These are phyloP conservation scores for Cancer borealis DNA, from an alignment of 2,888 invertebrate genomes.

Conservation along the genomic window DNA sequence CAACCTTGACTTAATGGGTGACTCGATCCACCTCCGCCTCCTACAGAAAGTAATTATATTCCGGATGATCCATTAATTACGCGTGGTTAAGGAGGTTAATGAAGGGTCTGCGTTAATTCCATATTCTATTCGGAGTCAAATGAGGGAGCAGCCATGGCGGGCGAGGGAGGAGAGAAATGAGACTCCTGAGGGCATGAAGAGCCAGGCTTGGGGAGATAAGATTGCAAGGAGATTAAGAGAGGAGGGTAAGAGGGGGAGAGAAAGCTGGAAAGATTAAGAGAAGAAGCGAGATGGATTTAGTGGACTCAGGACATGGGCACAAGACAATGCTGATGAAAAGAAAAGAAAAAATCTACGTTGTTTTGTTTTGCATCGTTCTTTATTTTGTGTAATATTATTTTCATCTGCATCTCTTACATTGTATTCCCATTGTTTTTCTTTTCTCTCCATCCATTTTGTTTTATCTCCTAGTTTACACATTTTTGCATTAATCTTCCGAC, in stretches of 20 bases:
- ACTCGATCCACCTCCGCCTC: background rate
- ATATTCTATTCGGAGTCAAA: constrained; percentile 34
- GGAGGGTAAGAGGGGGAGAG: background rate
- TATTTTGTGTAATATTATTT: background rate
- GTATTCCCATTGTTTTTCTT: background rate
- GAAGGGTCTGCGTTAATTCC: constrained; percentile 35
- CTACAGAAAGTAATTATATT: background rate
- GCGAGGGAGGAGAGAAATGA: constrained; percentile 13
- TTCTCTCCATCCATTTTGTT: background rate
- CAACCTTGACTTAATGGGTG: background rate
- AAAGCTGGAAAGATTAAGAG: constrained; percentile 22
- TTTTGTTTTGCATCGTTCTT: background rate
- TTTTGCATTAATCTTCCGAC: background rate
- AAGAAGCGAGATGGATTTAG: background rate
- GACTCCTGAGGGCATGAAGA: background rate
- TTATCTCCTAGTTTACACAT: background rate
- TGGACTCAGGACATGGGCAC: background rate
- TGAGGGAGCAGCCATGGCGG: constrained; percentile 8
- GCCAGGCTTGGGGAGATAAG: background rate
- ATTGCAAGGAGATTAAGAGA: background rate
- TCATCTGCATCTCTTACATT: background rate
- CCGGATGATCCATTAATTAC: constrained; percentile 22
- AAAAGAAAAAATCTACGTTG: background rate
- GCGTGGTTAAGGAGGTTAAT: constrained; percentile 27
- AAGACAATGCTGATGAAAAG: background rate